Base-by-base conservation (phyloP, 2,113 vertebrate species). In the Leptobrachium leishanense region DNA sequence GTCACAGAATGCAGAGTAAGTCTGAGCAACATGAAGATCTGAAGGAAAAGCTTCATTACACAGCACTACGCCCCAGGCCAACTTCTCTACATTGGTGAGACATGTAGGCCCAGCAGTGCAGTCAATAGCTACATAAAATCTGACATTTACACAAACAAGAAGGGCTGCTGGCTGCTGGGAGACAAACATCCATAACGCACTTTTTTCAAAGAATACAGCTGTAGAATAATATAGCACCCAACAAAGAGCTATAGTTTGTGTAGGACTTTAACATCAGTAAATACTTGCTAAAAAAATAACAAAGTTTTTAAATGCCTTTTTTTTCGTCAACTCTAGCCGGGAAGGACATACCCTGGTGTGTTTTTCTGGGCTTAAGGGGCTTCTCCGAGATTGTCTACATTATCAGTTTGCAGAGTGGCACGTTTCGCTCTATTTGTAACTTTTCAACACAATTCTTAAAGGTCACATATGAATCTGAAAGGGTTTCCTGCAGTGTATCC, bases 61-160 rank as follows among this genome's bases (percentile, higher is more conserved):
- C 76, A 79, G 85, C 68, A 75, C 66, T 76, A 6, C 2, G 5
- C 82, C 84, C 74, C 67, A 82, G 83, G 86, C 84, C 81, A 78
- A 73, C 76, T 85, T 85, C 82, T 83, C n/a, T 0, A 13, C 77
- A 46, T 68, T 10, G 40, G 64, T 1, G 72, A 84, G 77, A 83
- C 79, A 83, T 2, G 0, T 50, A 84, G 83, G 81, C 65, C 41
- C 82, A 83, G 77, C 77, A 82, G 54, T 0, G 0, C 71, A 76
- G 84, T 70, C 85, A 89, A 87, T 84, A 87, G 85, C 6, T 10
- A 89, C 73, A 81, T 75, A 75, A 81, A 82, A 72, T 71, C 79
- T 85, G 85, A 89, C 83, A 86, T 82, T 85, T 83, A 87, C 86
- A 83, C 43, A 65, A 87, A 89, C 77, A 86, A 84, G 77, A 83